A percentile compares a stretch with the other conserved stretches of the same genome.
These are phyloP conservation scores for Phengaris alcon DNA, from an alignment of 2,888 invertebrate species.

Conservation along the genomic window DNA sequence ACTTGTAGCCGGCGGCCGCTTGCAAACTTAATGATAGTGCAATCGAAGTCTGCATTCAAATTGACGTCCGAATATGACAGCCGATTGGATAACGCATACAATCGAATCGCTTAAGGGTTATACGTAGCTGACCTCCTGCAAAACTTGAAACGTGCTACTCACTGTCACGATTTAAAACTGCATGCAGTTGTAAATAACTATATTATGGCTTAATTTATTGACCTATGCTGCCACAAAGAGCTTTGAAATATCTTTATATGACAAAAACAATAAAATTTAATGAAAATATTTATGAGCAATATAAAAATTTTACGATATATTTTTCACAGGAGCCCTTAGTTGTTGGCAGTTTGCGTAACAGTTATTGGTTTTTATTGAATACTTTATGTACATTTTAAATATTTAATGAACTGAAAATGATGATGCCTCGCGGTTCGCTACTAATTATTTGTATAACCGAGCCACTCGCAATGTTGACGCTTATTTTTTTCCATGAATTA, in stretches of 20 bases:
- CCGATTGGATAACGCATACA: not conserved
- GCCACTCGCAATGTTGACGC: not conserved
- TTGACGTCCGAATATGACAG: conserved; percentile 13
- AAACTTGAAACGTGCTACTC: not conserved
- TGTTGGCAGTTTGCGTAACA: conserved; percentile 21
- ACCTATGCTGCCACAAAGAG: too few relatives aligned
- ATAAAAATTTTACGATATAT: conserved; percentile 9
- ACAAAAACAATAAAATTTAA: conserved; percentile 1
- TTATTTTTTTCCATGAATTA: not conserved
- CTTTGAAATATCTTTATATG: not conserved
- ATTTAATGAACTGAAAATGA: conserved; percentile 21
- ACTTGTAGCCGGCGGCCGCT: not conserved
- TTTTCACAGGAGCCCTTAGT: not conserved
- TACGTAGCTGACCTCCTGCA: not conserved
- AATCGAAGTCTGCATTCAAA: conserved; percentile 19
- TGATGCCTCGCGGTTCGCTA: conserved; percentile 5
- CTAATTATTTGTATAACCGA: conserved; percentile 19
- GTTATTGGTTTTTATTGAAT: conserved; percentile 25
- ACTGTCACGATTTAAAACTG: too few relatives aligned
- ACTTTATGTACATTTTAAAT: conserved; percentile 14
- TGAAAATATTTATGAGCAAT: conserved; percentile 1
- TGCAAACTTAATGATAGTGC: conserved; percentile 1
- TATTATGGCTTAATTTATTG: too few relatives aligned
- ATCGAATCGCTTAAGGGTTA: not conserved
- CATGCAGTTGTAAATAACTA: too few relatives aligned